These are phyloP conservation scores for Laothoe populi DNA, from an alignment of 2,888 invertebrate species.

Conservation along the genomic window DNA sequence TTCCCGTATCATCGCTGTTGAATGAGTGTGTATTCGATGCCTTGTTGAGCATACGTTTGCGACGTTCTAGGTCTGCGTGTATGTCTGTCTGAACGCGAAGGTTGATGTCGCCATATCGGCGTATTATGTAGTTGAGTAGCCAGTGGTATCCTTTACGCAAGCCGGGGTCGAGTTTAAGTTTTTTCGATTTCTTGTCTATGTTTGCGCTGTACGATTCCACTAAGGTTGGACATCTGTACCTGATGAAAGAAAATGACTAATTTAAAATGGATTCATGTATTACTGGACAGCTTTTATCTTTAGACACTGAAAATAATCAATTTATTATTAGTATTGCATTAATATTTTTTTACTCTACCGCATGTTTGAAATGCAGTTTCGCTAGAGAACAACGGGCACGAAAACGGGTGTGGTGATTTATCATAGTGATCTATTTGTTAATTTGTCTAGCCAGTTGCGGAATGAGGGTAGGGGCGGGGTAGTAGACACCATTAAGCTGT, in stretches of 20 bases:
- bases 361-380: too few relatives aligned
- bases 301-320: too few relatives aligned
- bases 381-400: too few relatives aligned
- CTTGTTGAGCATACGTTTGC: conserved; percentile 66
- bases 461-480: too few relatives aligned
- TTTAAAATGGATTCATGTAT: too few relatives aligned
- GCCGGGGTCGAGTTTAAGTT: conserved; percentile 86
- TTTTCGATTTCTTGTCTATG: conserved; percentile 59
- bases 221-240: conserved; percentile 91
- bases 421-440: too few relatives aligned
- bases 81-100: conserved; percentile 87
- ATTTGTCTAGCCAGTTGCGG: too few relatives aligned
- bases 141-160: conserved; percentile 89
- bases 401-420: too few relatives aligned
- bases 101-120: conserved; percentile 87
- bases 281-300: too few relatives aligned
- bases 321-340: too few relatives aligned
- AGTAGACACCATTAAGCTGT: too few relatives aligned
- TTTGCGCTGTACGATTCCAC: conserved; percentile 89
- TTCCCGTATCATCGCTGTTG: conserved; percentile 72
- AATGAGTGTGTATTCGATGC: conserved; percentile 66
- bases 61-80: conserved; percentile 82
- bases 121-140: conserved; percentile 88
- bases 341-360: too few relatives aligned
- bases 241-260: conserved; percentile 44